These are phyloP conservation scores for Chloroclystis v-ata DNA, from an alignment of 2,888 invertebrate genomes.

Conservation along the genomic window DNA sequence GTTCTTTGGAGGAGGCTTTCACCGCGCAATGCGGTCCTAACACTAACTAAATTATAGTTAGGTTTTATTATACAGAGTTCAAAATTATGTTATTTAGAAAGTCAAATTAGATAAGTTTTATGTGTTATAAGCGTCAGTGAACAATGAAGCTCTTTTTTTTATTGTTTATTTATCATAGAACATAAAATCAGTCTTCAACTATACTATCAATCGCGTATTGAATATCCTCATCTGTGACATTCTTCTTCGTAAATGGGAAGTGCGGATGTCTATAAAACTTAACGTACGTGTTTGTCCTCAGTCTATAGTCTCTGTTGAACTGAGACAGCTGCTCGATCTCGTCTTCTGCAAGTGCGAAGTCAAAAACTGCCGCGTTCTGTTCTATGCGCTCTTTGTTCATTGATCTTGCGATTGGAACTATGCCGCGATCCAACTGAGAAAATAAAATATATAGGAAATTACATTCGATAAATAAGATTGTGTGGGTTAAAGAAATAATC, in stretches of 20 bases:
- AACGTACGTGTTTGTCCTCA: constrained; percentile 44
- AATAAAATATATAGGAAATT: constrained; percentile 3
- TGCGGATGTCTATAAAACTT: constrained; percentile 63
- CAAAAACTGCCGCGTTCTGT: constrained; percentile 77
- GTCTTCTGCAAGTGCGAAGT: constrained; percentile 71
- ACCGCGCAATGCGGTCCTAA: too few relatives aligned
- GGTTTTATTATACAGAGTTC: too few relatives aligned
- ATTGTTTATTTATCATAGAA: too few relatives aligned
- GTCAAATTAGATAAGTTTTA: too few relatives aligned
- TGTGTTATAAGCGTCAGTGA: too few relatives aligned
- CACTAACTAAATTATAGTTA: too few relatives aligned
- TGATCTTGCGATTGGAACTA: constrained; percentile 80
- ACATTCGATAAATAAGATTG: neutral
- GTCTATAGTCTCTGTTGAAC: constrained; percentile 67
- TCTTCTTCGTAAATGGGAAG: constrained; percentile 65
- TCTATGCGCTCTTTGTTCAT: constrained; percentile 74
- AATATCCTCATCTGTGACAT: constrained; percentile 51
- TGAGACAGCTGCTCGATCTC: constrained; percentile 73
- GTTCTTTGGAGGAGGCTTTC: too few relatives aligned
- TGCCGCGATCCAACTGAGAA: constrained; percentile 72
- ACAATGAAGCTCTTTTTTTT: too few relatives aligned
- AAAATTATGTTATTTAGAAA: too few relatives aligned
- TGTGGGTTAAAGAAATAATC: too few relatives aligned
- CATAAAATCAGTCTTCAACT: constrained; percentile 12
- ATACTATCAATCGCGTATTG: constrained; percentile 44